Base-by-base conservation (phyloP, 2,113 vertebrate species). In the Lophotis ruficrista region DNA sequence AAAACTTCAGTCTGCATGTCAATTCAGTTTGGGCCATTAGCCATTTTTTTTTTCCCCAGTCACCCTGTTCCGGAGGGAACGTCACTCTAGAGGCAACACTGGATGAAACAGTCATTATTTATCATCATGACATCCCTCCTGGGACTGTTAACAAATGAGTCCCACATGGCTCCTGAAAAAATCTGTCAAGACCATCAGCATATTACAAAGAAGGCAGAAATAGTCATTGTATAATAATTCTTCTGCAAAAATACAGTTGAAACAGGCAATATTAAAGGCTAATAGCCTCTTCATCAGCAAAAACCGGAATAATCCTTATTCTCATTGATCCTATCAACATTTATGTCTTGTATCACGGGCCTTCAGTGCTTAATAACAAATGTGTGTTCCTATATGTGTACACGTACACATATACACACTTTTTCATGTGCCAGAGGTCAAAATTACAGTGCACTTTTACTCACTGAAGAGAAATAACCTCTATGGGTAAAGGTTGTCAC, bases 61-160 rank as follows among this genome's bases (percentile, higher is more conserved):
- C 72, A 81, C 72, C 25, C 41, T 61, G 18, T 50, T 81, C 80
- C 91, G 12, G 56, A 37, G 88, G 93, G 72, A 89, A 75, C 3
- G 8, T 89, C 13, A 6, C 83, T 68, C 72, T 33, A n/a, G 95
- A 96, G 87, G 91, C 72, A 94, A 6, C 21, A 7, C 45, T 48
- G 50, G 77, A 66, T 94, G 86, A 96, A 53, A 41, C 25, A 79
- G 50, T 84, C 88, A 78, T 96, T 93, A 94, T 78, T 94, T 91
- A 94, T 94, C 69, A 96, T 87, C 64, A 76, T 53, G 92, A 95
- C 86, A 57, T 83, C 28, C 57, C 96, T 91, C 89, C 66, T 1
- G 64, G 80, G 90, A 93, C 57, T 64, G 68, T 9, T 93, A 84
- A 78, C 65, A 90, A 91, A 95, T 79, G 62, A 89, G 38, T 87